A percentile compares a stretch with the other conserved stretches of the same genome.
Evolutionary conservation across 1,140 invertebrate species (phyloP).

Genomic region (Bombus superbus): DNA sequence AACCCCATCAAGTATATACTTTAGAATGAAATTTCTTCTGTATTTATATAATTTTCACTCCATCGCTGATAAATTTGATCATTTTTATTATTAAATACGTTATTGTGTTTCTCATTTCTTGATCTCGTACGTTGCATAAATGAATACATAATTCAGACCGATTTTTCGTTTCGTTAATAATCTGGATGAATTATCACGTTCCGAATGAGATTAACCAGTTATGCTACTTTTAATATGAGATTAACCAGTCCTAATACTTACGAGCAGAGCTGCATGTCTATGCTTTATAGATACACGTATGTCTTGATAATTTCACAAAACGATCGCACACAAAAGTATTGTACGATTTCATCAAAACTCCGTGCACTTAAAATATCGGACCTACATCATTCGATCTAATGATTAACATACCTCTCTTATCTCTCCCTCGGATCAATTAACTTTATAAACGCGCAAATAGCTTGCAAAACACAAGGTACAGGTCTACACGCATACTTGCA

Average conservation of each 20-base stretch:
- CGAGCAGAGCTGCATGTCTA: not conserved
- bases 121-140: not conserved
- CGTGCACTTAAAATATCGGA: not conserved
- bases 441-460: not conserved
- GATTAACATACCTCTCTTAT: not conserved
- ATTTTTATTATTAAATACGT: not conserved
- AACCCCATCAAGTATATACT: too few relatives aligned
- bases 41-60: not conserved
- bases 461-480: not conserved
- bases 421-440: not conserved
- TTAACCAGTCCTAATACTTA: not conserved
- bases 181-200: not conserved
- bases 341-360: not conserved
- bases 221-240: not conserved
- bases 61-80: not conserved
- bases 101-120: not conserved
- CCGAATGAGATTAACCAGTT: not conserved
- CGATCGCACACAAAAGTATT: not conserved
- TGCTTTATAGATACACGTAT: not conserved
- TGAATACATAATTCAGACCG: not conserved
- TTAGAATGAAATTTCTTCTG: not conserved
- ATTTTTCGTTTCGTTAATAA: not conserved
- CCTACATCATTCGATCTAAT: not conserved
- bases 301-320: not conserved
- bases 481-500: not conserved